Evolutionary conservation across 2,888 invertebrate genomes (phyloP), one percentile per base, ranked within the genome.

Genomic region (Eurytoma californica): DNA sequence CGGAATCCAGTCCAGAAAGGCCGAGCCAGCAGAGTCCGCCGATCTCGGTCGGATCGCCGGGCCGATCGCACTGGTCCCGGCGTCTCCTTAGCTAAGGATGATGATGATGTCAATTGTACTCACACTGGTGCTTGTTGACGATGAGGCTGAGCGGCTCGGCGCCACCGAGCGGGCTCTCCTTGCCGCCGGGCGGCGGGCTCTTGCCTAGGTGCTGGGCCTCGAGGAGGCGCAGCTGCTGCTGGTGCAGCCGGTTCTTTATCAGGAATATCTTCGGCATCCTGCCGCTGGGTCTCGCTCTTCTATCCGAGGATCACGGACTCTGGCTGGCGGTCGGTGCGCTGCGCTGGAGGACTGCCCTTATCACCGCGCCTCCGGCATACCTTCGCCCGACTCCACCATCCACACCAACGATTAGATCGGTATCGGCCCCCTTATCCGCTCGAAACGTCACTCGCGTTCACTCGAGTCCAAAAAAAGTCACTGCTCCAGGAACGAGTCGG

Each of bases 201-300:
- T 89, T 90, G 70, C 88, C 87, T 66, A 95, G 92, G 91, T 96
- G 96, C 91, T 96, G 96, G 83, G 95, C 94, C 91, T 96, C 96
- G 91, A 95, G 92, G 90, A 97, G 91, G 87, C 95, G 93, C 88
- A 95, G 93, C 91, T 97, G 97, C 93, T 97, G 97, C 94, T 96
- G 96, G 87, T 96, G 96, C 92, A 97, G 93, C 90, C 97, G 94
- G 91, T 97, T 95, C 92, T 97, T 97, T 88, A 97, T 96, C 87
- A 96, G 92, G 92, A 97, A 97, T 91, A 97, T 97, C 93, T 97
- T 97, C 93, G 97, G 97, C 97, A 97, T 97, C 87, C 88, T 91
- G 73, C 2, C 9, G 28, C 60, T 13, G 28, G 7, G 28, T 61
- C 16, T 30, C n/a, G 30, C 16, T 30, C 61, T 58, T n/a, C 61